Percentiles rank a stretch among this genome's conserved stretches.
phyloP scores from a whole-genome alignment of 2,888 invertebrate genomes.

The Leucophenga maculata region DNA sequence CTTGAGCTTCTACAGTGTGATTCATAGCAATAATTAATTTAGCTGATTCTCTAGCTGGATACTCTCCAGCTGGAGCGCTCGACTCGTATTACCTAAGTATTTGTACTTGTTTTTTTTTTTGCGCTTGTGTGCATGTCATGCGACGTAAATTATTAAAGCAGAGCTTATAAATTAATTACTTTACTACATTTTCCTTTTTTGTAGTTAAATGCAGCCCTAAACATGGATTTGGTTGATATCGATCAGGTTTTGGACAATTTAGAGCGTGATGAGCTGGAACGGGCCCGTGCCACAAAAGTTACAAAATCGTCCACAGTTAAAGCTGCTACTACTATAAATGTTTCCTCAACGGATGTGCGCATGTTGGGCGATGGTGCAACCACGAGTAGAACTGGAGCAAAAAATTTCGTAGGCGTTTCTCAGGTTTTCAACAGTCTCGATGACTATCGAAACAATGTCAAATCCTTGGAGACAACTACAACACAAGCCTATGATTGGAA shows the following conservation, averaged over 20 bases:
- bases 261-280: constrained; percentile 77
- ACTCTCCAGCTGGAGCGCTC: neutral
- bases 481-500: constrained; percentile 52
- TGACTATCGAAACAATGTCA: constrained; percentile 74
- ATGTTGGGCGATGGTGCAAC: constrained; percentile 11
- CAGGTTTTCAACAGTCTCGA: constrained; percentile 79
- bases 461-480: constrained; percentile 54
- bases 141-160: constrained; percentile 27
- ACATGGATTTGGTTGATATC: constrained; percentile 78
- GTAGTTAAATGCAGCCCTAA: constrained; percentile 47
- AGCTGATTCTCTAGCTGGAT: neutral
- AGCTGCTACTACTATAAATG: constrained; percentile 31
- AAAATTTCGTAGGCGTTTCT: constrained; percentile 74
- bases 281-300: constrained; percentile 37
- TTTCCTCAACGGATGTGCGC: neutral
- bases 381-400: constrained; percentile 44
- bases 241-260: constrained; percentile 89
- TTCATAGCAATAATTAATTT: neutral
- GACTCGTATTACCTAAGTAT: neutral
- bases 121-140: constrained; percentile 1
- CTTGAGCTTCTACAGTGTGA: neutral
- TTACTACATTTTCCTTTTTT: constrained; percentile 30
- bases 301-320: constrained; percentile 31
- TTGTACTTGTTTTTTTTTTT: constrained; percentile 3
- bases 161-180: constrained; percentile 41